Conservation (phyloP, 2,113 vertebrate genomes). For the Hemichromis elongatus region DNA sequence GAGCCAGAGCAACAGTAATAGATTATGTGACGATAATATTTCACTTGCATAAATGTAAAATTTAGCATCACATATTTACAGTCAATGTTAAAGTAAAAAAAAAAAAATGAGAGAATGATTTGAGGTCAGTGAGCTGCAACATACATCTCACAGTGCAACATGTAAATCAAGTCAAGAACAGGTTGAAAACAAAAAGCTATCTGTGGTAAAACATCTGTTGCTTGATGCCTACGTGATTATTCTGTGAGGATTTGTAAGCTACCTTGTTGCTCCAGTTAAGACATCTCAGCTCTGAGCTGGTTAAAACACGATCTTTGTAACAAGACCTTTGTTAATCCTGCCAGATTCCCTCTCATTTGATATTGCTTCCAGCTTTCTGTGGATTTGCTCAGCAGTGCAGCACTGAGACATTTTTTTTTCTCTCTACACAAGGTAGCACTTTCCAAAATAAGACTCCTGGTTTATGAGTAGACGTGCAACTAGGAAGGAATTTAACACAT, state of each 20-base stretch:
- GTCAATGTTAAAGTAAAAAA: background rate
- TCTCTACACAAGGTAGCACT: background rate
- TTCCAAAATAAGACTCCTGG: background rate
- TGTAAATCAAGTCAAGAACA: slow-evolving; percentile 3
- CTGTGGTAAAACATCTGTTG: background rate
- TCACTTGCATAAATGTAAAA: background rate
- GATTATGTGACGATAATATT: background rate
- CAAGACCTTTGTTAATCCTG: slow-evolving; percentile 12
- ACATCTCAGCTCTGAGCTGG: background rate
- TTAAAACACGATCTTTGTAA: slow-evolving; percentile 6
- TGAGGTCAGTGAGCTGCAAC: background rate
- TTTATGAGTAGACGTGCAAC: background rate
- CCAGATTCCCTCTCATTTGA: background rate
- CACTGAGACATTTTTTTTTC: background rate
- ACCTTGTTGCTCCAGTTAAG: background rate
- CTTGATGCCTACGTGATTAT: background rate
- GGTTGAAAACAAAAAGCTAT: background rate
- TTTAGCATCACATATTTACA: slow-evolving; percentile 20
- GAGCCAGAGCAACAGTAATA: background rate
- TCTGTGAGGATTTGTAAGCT: background rate
- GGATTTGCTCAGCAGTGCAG: background rate
- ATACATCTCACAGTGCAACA: background rate
- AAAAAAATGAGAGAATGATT: background rate
- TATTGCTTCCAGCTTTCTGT: background rate
- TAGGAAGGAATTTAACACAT: background rate